These are phyloP conservation scores for Cantharis flavilabris DNA, from an alignment of 2,888 invertebrate species.

Conservation along the genomic window DNA sequence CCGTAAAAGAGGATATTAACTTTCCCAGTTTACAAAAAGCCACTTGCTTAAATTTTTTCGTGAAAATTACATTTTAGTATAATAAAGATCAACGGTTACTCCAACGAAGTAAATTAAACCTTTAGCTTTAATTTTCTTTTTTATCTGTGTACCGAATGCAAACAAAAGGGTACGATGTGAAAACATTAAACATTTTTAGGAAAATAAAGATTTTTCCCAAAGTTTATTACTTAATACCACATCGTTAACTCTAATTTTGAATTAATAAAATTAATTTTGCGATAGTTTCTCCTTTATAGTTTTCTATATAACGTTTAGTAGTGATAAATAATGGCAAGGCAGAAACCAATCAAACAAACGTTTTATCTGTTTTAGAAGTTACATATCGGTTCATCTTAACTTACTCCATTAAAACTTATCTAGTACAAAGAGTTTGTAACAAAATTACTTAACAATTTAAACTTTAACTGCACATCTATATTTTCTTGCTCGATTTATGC, in stretches of 20 bases:
- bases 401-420: neutral
- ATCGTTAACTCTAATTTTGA: neutral
- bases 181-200: neutral
- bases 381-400: neutral
- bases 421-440: neutral
- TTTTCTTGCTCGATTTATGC: neutral
- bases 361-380: neutral
- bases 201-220: neutral
- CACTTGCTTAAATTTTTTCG: neutral
- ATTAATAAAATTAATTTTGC: neutral
- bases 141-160: neutral
- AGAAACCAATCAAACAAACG: neutral
- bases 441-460: neutral
- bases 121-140: neutral
- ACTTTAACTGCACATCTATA: neutral
- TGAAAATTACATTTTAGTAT: neutral
- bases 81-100: neutral
- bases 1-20: neutral
- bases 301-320: neutral
- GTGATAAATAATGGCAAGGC: neutral
- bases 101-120: neutral
- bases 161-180: neutral
- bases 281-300: neutral
- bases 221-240: neutral
- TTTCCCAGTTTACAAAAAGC: neutral